Evolutionary conservation across 2,113 vertebrate genomes (phyloP), one percentile per base, ranked within the genome.

Genomic region (Grus americana): DNA sequence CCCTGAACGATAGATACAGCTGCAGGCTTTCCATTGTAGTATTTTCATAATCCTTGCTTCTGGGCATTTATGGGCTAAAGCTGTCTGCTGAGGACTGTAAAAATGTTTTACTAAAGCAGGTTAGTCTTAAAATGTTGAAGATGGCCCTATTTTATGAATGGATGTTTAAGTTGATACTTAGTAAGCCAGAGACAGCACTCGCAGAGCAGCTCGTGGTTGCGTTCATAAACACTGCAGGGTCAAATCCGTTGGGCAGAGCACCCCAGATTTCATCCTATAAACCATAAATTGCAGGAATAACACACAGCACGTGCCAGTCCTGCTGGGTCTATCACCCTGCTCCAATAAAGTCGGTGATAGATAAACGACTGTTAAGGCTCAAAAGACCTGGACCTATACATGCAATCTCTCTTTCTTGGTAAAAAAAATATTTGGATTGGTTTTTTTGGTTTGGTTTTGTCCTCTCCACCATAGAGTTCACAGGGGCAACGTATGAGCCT

Each of bases 41-140:
- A 50, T 65, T 95, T 93, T 94, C 82, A 88, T 92, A 91, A 96
- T 93, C 90, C 59, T 93, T 49, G 72, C 70, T 93, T 85, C 72
- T 75, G 75, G 86, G 38, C 79, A 92, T 58, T 82, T 86, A 40
- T 44, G 27, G 52, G 75, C 71, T 36, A 40, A 62, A 92, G 36
- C 49, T 92, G 58, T 86, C 90, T 94, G 38, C 34, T 90, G 36
- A 91, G 70, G 79, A 58, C 44, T 61, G 36, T 30, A 78, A 82
- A 79, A 87, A 42, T 62, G 59, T 70, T 96, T 92, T 73, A 88
- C 50, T 73, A 86, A 91, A 78, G 72, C 12, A 88, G 90, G 42
- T 38, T 55, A 87, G 18, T 78, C 44, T 74, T 38, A 49, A 80
- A 84, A 73, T 32, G 42, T 38, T 74, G 68, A 78, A 50, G 58